phyloP scores from a whole-genome alignment of 1,140 invertebrate genomes.

The Diachasmimorpha longicaudata region DNA sequence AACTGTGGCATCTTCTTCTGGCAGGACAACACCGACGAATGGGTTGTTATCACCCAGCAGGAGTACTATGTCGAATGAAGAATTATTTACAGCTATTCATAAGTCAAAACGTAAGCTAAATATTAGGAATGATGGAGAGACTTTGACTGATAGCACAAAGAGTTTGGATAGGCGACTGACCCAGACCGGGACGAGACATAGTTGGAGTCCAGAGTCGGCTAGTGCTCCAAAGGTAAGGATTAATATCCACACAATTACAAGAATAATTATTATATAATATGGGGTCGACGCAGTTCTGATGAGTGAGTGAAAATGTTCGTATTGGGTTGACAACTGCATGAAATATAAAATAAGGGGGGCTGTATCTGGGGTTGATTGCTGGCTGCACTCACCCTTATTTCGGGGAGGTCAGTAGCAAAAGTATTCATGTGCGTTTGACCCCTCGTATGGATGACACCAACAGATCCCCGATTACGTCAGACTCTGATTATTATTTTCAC shows the following conservation, averaged over 20 bases:
- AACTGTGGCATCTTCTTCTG: conserved; percentile 29
- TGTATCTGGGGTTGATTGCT: too few relatives aligned
- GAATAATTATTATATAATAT: too few relatives aligned
- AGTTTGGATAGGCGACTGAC: neutral
- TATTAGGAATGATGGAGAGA: conserved; percentile 67
- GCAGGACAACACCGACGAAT: conserved; percentile 50
- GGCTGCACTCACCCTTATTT: too few relatives aligned
- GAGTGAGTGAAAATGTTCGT: neutral
- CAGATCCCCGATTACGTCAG: too few relatives aligned
- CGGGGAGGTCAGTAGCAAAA: too few relatives aligned
- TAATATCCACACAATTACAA: conserved; percentile 20
- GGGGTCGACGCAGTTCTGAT: too few relatives aligned
- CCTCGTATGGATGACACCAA: too few relatives aligned
- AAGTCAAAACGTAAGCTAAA: conserved; percentile 79
- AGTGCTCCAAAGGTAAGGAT: conserved; percentile 44
- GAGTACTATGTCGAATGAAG: conserved; percentile 78
- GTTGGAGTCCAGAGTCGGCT: conserved; percentile 56
- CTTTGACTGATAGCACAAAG: conserved; percentile 44
- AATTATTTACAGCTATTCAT: conserved; percentile 78
- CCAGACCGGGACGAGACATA: conserved; percentile 49
- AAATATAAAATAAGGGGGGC: too few relatives aligned
- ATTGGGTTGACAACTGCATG: too few relatives aligned
- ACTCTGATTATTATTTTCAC: too few relatives aligned
- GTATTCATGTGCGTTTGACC: too few relatives aligned
- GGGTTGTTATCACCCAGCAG: conserved; percentile 69